Conservation (phyloP, 64 coral and sea anemone genomes). For the Anthopleura sola region DNA sequence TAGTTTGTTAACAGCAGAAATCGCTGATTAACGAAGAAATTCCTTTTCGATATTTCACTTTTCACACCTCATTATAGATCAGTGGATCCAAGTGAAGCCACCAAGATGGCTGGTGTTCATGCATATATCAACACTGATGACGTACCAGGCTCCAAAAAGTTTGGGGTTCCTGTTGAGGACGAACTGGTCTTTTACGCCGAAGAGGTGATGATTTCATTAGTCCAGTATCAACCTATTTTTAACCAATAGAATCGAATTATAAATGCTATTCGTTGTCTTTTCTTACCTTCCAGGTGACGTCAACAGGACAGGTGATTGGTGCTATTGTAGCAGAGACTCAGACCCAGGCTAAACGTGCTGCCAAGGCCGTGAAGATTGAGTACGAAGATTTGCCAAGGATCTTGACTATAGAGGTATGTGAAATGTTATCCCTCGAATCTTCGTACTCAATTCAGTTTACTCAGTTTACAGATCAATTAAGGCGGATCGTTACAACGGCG, state of each 20-base stretch:
- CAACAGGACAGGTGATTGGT: constrained; percentile 83
- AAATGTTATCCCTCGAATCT: too few species aligned
- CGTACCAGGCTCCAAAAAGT: constrained; percentile 53
- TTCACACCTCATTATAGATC: constrained; percentile 15
- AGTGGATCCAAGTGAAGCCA: constrained; percentile 57
- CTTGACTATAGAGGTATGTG: constrained; percentile 74
- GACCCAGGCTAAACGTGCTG: constrained; percentile 81
- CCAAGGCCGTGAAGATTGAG: constrained; percentile 62
- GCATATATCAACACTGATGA: constrained; percentile 60
- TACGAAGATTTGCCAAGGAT: constrained; percentile 73
- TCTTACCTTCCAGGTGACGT: constrained; percentile 58
- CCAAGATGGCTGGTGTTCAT: constrained; percentile 57
- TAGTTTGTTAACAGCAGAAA: not conserved
- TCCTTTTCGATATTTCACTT: too few species aligned
- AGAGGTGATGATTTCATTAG: constrained; percentile 36
- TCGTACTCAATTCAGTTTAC: too few species aligned
- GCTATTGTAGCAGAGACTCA: constrained; percentile 80
- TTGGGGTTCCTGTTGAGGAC: constrained; percentile 30
- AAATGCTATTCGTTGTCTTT: not conserved
- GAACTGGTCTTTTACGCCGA: constrained; percentile 63
- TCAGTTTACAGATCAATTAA: too few species aligned
- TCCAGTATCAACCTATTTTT: not conserved
- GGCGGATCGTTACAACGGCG: too few species aligned
- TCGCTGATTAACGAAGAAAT: not conserved
- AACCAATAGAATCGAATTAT: not conserved